Base-by-base conservation (phyloP, 2,113 vertebrate species). In the Gopherus flavomarginatus region DNA sequence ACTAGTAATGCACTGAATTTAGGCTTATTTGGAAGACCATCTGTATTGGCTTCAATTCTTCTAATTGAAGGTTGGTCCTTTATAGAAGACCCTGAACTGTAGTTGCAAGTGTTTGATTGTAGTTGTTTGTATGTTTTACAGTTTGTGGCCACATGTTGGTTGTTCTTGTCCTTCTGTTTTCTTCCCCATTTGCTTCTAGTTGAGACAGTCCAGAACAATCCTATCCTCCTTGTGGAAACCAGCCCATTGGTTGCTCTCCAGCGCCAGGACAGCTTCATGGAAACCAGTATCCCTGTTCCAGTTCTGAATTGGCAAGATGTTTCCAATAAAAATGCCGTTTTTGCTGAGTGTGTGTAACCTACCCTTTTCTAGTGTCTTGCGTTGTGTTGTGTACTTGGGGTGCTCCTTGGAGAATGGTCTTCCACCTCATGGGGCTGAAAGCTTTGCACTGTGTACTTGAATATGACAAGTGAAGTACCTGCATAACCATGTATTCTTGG, bases 181-280 rank as follows among this genome's bases (percentile, higher is more conserved):
- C 97, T 97, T 62, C 8, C 96, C 94, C 95, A 95, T 97, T 95
- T 98, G 96, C 97, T 98, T 99, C 97, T 88, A 99, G 99, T 99
- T 82, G 99, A 99, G 98, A 99, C 99, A 81, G 98, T 99, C 98
- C 99, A 99, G 98, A 99, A 98, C 98, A 99, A 99, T 97, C 99
- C 99, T 50, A 98, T 99, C 97, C 99, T 99, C 96, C 98, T 99
- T 97, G 98, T 99, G 98, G 99, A 99, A 97, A 97, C 98, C 59
- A 98, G 96, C 93, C 97, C 98, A 90, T 96, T 97, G 97, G 91
- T 96, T 98, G 97, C 98, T 88, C 98, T 98, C 83, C 99, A 99
- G 95, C 98, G 96, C 94, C 98, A 98, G 97, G 99, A 97, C 96
- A 98, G 98, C 98, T 98, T 99, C 99, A 99, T 99, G 98, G 99